These are phyloP conservation scores for Boulengeromyrus knoepffleri DNA, from an alignment of 2,113 vertebrate genomes.

Conservation along the genomic window DNA sequence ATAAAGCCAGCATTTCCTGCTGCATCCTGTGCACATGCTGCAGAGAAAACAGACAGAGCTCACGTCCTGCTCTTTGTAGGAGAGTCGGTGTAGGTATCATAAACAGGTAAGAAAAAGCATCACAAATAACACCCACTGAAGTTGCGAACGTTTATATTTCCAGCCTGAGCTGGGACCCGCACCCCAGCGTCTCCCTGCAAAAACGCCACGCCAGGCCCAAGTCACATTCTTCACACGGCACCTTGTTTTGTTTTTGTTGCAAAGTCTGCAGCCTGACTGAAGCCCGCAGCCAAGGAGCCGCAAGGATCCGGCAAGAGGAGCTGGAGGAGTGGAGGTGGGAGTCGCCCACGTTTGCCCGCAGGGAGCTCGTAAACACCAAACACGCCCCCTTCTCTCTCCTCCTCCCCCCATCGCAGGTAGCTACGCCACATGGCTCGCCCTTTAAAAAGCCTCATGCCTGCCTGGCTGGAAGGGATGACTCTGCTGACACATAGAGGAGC, in stretches of 20 bases:
- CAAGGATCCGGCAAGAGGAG: slow-evolving; percentile 15
- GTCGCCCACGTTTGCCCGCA: slow-evolving; percentile 32
- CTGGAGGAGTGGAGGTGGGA: slow-evolving; percentile 35
- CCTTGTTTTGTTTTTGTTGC: neutral
- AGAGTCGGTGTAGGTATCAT: neutral
- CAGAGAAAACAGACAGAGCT: neutral
- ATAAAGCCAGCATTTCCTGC: neutral
- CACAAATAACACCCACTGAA: neutral
- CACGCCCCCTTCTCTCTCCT: slow-evolving; percentile 21
- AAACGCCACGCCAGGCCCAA: neutral
- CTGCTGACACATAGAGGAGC: slow-evolving; percentile 27
- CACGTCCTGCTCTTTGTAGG: neutral
- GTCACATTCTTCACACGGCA: neutral
- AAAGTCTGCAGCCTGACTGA: neutral
- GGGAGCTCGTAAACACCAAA: slow-evolving; percentile 38
- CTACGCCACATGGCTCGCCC: slow-evolving; percentile 48
- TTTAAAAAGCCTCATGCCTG: slow-evolving; percentile 37
- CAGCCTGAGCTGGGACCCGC: neutral
- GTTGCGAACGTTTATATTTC: neutral
- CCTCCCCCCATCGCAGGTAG: slow-evolving; percentile 26
- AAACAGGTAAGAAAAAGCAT: neutral
- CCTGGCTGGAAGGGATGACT: slow-evolving; percentile 21
- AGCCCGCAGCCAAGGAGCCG: neutral
- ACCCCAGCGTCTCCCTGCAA: neutral
- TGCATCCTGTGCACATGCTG: neutral